A percentile compares a stretch with the other conserved stretches of the same genome.
phyloP scores from a whole-genome alignment of 2,797 vertebrate genomes.

The Hemitrygon akajei region DNA sequence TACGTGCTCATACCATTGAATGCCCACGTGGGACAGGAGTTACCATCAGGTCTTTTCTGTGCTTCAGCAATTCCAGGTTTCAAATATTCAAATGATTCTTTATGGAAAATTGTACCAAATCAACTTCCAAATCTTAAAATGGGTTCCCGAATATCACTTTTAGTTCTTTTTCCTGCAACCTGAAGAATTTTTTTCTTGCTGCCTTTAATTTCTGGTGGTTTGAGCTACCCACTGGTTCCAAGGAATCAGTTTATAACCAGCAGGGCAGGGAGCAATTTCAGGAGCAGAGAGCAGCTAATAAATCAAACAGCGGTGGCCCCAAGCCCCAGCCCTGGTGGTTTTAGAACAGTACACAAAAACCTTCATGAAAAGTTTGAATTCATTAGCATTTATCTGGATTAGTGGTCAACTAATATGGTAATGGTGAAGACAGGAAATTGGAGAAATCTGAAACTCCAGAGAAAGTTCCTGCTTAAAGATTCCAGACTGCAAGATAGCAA shows the following conservation, averaged over 20 bases:
- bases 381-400: background rate
- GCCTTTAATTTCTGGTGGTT: background rate
- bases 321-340: background rate
- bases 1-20: too few relatives aligned
- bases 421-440: background rate
- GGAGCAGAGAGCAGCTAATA: background rate
- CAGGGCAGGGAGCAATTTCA: background rate
- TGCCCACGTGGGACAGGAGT: too few relatives aligned
- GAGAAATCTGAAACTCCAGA: background rate
- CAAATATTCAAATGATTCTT: too few relatives aligned
- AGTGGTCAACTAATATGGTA: background rate
- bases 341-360: background rate
- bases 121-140: too few relatives aligned
- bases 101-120: too few relatives aligned
- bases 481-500: background rate
- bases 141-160: too few relatives aligned
- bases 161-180: too few relatives aligned
- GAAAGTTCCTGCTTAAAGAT: background rate
- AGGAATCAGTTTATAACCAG: background rate
- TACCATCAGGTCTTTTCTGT: too few relatives aligned
- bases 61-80: too few relatives aligned
- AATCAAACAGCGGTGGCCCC: background rate
- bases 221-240: background rate
- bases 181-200: background rate
- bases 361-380: background rate